Evolutionary conservation across 2,888 invertebrate genomes (phyloP), one percentile per base, ranked within the genome.

Genomic region (Dicyrtomina minuta): DNA sequence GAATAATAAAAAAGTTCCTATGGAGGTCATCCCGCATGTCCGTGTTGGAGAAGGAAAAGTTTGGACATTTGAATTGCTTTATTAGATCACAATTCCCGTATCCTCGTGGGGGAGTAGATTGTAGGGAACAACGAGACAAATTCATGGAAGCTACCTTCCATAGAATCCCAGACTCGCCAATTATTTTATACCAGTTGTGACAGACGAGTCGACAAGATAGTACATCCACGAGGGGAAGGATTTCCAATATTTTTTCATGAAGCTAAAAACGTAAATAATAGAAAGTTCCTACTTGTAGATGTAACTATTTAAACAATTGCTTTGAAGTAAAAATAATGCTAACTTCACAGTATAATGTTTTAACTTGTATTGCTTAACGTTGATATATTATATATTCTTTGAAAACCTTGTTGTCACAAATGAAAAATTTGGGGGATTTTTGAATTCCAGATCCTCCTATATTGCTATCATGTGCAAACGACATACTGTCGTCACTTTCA

Each of bases 131-230:
- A 17, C 51, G 64, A 2, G 33, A 27, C 13, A 64, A 39, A 2
- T 17, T 51, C 53, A 64, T 33, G n/a, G 33, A 22, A 13, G 27
- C 24, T 41, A 20, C 51, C 6, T 17, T 13, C 64, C 64, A 64
- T 3, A 64, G 39, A 2, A 64, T 8, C 2, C 20, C 33, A 15
- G 51, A 33, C 15, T 33, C 26, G 10, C 64, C 53, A 6, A 64
- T 53, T 10, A 51, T 4, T 17, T 64, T 49, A 20, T 46, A 41
- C 64, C 64, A 64, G n/a, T 64, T 64, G 15, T 53, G 64, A 27
- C 64, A 64, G 39, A 64, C 64, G n/a, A 64, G 64, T 1, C 64
- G 64, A 24, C 64, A 64, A 20, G 53, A 10, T n/a, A 64, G 53
- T 4, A 64, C 39, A 20, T 24, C 46, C 4, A 17, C 64, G 13